A percentile compares a stretch with the other conserved stretches of the same genome.
Conservation (phyloP, 2,888 invertebrate species). For the Ryuthela nishihirai region DNA sequence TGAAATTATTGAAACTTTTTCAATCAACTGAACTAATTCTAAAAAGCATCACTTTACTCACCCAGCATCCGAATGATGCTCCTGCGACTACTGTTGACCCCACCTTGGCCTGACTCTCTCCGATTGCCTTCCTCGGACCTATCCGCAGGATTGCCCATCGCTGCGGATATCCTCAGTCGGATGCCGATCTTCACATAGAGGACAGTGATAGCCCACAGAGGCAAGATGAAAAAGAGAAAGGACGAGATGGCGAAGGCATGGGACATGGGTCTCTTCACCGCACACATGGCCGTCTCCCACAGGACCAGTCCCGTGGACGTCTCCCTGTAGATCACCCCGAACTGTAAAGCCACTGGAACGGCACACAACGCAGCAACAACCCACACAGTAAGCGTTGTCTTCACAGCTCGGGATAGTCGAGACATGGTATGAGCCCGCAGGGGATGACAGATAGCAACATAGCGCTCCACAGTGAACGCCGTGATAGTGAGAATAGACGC, state of each 20-base stretch:
- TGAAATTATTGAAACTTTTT: too few species aligned
- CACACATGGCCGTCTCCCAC: slow-evolving; percentile 50
- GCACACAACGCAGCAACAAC: slow-evolving; percentile 61
- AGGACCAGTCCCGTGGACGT: slow-evolving; percentile 49
- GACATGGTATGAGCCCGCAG: slow-evolving; percentile 56
- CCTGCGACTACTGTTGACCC: slow-evolving; percentile 21
- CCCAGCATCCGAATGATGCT: slow-evolving; percentile 60
- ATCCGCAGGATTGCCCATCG: neutral
- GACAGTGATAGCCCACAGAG: slow-evolving; percentile 78
- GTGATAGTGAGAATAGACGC: slow-evolving; percentile 77
- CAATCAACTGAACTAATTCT: neutral
- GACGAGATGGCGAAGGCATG: slow-evolving; percentile 76
- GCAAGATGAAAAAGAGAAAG: slow-evolving; percentile 74
- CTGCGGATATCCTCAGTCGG: slow-evolving; percentile 33
- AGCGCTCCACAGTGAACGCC: slow-evolving; percentile 81
- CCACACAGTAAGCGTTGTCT: slow-evolving; percentile 77
- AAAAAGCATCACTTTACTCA: too few species aligned
- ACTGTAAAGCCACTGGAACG: slow-evolving; percentile 59
- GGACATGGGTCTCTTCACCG: slow-evolving; percentile 59
- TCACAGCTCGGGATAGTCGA: slow-evolving; percentile 67
- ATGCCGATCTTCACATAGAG: slow-evolving; percentile 60
- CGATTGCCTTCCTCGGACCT: neutral
- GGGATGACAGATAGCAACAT: slow-evolving; percentile 81
- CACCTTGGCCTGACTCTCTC: neutral
- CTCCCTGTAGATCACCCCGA: slow-evolving; percentile 60